Percentiles rank a stretch among this genome's conserved stretches.
Conservation (phyloP, 2,113 vertebrate genomes). For the Heliornis fulica region DNA sequence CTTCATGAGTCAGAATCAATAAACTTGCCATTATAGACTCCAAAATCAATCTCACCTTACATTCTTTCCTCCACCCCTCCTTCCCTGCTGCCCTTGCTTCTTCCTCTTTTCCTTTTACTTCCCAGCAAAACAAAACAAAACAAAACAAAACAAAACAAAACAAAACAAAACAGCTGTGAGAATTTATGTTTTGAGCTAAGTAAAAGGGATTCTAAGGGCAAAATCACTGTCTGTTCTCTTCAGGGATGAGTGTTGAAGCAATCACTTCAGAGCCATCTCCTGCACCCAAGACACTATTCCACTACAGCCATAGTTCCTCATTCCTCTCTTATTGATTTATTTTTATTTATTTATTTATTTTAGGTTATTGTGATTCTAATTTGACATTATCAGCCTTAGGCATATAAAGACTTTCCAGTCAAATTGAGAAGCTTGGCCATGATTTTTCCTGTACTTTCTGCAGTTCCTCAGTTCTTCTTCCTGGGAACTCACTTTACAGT, state of each 20-base stretch:
- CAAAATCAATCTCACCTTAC: slow-evolving; percentile 10
- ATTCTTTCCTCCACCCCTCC: neutral
- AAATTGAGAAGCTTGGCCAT: neutral
- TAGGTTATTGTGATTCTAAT: neutral
- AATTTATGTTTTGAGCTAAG: neutral
- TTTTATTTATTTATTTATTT: too few relatives aligned
- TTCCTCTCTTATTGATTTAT: neutral
- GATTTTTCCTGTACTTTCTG: neutral
- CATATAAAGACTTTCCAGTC: neutral
- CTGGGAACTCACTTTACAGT: neutral
- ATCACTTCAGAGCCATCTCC: neutral
- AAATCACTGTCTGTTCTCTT: neutral
- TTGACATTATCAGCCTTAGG: neutral
- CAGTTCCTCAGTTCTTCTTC: neutral
- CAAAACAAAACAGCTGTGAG: neutral
- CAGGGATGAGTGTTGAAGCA: neutral
- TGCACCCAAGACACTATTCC: neutral
- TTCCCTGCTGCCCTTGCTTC: neutral
- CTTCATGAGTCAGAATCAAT: slow-evolving; percentile 45
- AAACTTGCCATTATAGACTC: slow-evolving; percentile 25
- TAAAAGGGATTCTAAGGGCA: neutral
- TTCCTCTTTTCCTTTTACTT: neutral
- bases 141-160: slow-evolving; percentile 3
- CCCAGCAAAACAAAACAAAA: neutral
- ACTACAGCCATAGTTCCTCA: neutral